Evolutionary conservation across 2,113 vertebrate species (phyloP), one percentile per base, ranked within the genome.

Genomic region (Macaca nemestrina): DNA sequence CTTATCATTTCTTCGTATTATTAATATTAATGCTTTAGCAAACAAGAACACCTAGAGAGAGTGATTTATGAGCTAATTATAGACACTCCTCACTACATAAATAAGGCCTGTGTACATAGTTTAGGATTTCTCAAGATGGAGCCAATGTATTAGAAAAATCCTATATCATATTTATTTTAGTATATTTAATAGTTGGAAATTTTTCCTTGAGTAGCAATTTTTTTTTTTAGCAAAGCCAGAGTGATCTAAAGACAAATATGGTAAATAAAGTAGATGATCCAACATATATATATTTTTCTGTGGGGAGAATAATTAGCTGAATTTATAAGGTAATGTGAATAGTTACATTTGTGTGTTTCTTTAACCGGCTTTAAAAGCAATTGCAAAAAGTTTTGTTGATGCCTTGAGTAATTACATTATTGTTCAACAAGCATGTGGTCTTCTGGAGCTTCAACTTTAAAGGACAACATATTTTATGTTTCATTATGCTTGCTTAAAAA

Each of bases 331-430:
- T 38, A 82, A 57, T 43, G 6, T 78, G 13, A 72, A 85, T 90
- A 82, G 52, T 70, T 68, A 91, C 67, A 72, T 81, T 90, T 85
- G 4, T 78, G 6, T 73, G 16, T 93, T 86, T 86, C 23, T 82
- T 94, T 94, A 93, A 79, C 70, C 84, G 76, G 22, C 18, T 94
- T 94, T 94, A 82, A 90, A 96, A 61, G 48, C n/a, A 55, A 25
- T 75, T 68, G 50, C 70, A 73, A 94, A 96, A 80, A 73, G 23
- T 75, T 88, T 92, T 90, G 10, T 57, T 52, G 23, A 73, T 79
- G 68, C 23, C 57, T 76, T 89, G 14, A 89, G 59, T 73, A 86
- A 95, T 81, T 92, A 68, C 30, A 68, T 80, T 59, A 61, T 89
- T 94, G 3, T 79, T 93, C n/a, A 93, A 72, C 20, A 95, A 94